Evolutionary conservation across 2,797 vertebrate species (phyloP), one percentile per base, ranked within the genome.

Genomic region (Siniperca scherzeri): DNA sequence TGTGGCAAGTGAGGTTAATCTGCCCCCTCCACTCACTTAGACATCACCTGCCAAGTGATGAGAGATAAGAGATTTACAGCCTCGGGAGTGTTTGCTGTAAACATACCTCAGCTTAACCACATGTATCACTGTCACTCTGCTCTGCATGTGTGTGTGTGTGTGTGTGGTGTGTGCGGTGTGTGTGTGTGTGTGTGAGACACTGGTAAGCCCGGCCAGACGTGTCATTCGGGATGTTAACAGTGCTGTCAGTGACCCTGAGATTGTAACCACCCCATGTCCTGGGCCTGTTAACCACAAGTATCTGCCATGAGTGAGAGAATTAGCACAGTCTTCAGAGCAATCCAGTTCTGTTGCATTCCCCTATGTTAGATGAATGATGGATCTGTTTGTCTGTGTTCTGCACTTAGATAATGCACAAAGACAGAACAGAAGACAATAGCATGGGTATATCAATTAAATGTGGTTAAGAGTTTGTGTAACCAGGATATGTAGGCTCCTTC

Each of bases 161-260:
- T 69, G 42, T 27, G 27, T 2, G 30, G 48, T 50, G 76, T 86
- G 77, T 83, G 30, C 30, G 30, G 30, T 30, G 30, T 30, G 30
- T 30, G 68, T 81, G 44, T 48, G 72, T 64, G 42, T 65, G 36
- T 50, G 77, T 19, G 76, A 61, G 14, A 77, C 59, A 38, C 40
- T 73, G 55, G 74, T 84, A 81, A 74, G 81, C 40, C 17, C 11
- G 82, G 61, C 69, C 70, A 77, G 70, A 73, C 57, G 9, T 82
- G 77, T 86, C 69, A 84, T 61, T 71, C 66, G 48, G 65, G 64
- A 75, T 90, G 88, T 87, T 87, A 83, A 93, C 85, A 86, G 27
- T 2, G 30, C 81, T 84, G 88, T 90, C 82, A 90, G 70, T 83
- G 84, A 84, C 80, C 88, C 86, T 86, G 61, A 81, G 72, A 74